These are phyloP conservation scores for Caenorhabditis elegans DNA, from an alignment of 1,140 invertebrate genomes.

Conservation along the genomic window WBcel235 BX284606.5:5698501-5699000, in stretches of 20 bases:
- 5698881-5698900: no score
- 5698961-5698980: no score
- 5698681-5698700: constrained; percentile 7
- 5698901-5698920: no score
- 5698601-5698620: not conserved
- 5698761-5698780: not conserved
- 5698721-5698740: not conserved
- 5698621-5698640: not conserved
- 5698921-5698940: no score
- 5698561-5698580: constrained; percentile 10
- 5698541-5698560: not conserved
- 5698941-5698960: no score
- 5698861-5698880: no score
- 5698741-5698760: not conserved
- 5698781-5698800: no score
- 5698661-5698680: not conserved
- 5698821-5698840: not conserved
- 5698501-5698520: constrained; percentile 7
- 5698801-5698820: not conserved
- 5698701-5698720: not conserved
- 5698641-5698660: not conserved
- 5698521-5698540: not conserved
- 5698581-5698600: constrained; percentile 2
- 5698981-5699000: no score
- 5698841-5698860: no score